Evolutionary conservation across 2,113 vertebrate genomes (phyloP).

Genomic region (Rostratula benghalensis): DNA sequence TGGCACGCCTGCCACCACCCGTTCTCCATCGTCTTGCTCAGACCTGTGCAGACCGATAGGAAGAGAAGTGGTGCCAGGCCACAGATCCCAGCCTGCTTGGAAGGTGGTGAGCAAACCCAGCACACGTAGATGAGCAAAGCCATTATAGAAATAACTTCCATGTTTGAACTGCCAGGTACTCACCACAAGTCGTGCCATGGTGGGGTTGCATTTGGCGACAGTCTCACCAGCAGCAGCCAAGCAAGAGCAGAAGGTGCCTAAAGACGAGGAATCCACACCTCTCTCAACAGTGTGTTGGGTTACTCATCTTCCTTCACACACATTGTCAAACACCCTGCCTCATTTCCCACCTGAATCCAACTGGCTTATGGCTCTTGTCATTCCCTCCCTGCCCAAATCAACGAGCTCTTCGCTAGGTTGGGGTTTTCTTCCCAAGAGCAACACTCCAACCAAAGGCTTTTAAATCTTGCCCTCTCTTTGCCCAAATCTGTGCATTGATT

Average conservation of each 20-base stretch:
- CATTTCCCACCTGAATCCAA: not conserved
- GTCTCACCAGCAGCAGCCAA: not conserved
- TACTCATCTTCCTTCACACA: not conserved
- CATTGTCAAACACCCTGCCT: not conserved
- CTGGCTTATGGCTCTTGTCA: not conserved
- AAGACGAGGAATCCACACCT: not conserved
- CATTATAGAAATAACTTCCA: not conserved
- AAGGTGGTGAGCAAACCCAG: not conserved
- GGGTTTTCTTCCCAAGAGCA: not conserved
- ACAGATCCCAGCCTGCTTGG: not conserved
- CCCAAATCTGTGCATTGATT: not conserved
- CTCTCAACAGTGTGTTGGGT: not conserved
- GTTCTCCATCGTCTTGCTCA: not conserved
- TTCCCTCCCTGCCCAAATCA: not conserved
- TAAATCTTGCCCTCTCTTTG: not conserved
- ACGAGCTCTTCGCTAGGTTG: not conserved
- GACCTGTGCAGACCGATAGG: not conserved
- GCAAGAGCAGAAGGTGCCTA: not conserved
- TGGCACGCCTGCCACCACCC: not conserved
- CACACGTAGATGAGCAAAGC: accelerated
- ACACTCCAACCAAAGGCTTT: not conserved
- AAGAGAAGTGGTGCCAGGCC: too few relatives aligned
- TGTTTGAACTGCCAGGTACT: not conserved
- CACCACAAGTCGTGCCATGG: not conserved
- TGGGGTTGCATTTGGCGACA: not conserved